Evolutionary conservation across 2,797 vertebrate genomes (phyloP), one percentile per base, ranked within the genome.

Genomic region (Florisuga fusca): DNA sequence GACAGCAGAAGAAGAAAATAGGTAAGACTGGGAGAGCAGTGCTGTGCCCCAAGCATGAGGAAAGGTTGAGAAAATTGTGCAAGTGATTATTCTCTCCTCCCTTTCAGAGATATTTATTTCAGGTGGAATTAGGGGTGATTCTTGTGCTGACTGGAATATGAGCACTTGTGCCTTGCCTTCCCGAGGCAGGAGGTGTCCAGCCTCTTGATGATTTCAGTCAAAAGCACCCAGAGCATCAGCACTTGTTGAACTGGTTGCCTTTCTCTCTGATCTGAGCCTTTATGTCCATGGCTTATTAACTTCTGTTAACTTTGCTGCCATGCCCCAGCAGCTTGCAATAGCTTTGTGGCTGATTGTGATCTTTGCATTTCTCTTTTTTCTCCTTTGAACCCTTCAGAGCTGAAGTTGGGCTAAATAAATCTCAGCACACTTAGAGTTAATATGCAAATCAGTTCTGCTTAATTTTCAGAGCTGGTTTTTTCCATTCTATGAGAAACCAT

Each of bases 1-100:
- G 99, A 59, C 99, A 99, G 75, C 99, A 99, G 93, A 99, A 99
- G 94, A 99, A 99, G 97, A 99, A 99, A 96, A 99, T 99, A 81
- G 99, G 99, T 99, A 98, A 98, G 98, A 62, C 14, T 80, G 64
- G 46, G 48, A 82, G 25, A 46, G 41, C 41, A 23, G 22, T 20
- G 14, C 0, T 1, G 10, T 66, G 13, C 19, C 53, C 53, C 26
- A 46, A 13, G 58, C 61, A 15, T 41, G 23, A 12, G 76, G 38
- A 15, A 53, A 36, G 55, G 31, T 12, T 84, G 50, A 54, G 33
- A 66, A 87, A 38, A 31, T 62, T 31, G 8, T 4, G 29, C 12
- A 81, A 53, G 15, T 12, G 8, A 12, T 61, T 67, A 34, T 71
- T 5, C 64, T 62, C 83, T 63, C 45, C 23, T 87, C 84, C 55